Evolutionary conservation across 2,888 invertebrate genomes (phyloP), one percentile per base, ranked within the genome.

Genomic region (Athetis lepigone): DNA sequence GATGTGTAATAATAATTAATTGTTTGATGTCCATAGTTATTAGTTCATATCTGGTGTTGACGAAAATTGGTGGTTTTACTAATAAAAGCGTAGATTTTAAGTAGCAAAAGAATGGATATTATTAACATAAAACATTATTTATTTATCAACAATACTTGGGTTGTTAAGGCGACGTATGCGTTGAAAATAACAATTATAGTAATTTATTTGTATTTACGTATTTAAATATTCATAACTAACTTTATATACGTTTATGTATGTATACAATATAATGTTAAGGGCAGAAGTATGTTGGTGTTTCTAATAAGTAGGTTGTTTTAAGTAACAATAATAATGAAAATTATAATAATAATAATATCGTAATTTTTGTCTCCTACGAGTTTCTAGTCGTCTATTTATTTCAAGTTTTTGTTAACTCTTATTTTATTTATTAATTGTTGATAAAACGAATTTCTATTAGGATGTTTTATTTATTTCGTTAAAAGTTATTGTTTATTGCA

Each of bases 31-130:
- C 69, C 16, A n/a, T 77, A 71, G 68, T n/a, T n/a, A 23, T 42
- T 76, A 68, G 68, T n/a, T n/a, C n/a, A n/a, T n/a, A 27, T 68
- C 39, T 67, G 61, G 33, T 63, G 71, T 71, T 64, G 51, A 33
- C 37, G 19, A 58, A 45, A 52, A 49, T 42, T 59, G 42, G 60
- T 59, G 49, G 63, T 73, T 68, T 71, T 43, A 73, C 68, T 79
- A 82, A 82, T 73, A 69, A 51, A 36, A 33, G 27, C 40, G 43
- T 71, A 78, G 59, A 52, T 46, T 5, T 59, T 70, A 80, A 67
- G 66, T 80, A 79, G 70, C 55, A 40, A 70, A 66, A 67, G 29
- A 67, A 71, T 47, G 60, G 11, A 19, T 58, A 57, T 71, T 71
- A 66, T 58, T 66, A 75, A 70, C 70, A 72, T 55, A 8, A 8